These are phyloP conservation scores for Osedax fenrisi DNA, from an alignment of 2,888 invertebrate species.

Conservation along the genomic window DNA sequence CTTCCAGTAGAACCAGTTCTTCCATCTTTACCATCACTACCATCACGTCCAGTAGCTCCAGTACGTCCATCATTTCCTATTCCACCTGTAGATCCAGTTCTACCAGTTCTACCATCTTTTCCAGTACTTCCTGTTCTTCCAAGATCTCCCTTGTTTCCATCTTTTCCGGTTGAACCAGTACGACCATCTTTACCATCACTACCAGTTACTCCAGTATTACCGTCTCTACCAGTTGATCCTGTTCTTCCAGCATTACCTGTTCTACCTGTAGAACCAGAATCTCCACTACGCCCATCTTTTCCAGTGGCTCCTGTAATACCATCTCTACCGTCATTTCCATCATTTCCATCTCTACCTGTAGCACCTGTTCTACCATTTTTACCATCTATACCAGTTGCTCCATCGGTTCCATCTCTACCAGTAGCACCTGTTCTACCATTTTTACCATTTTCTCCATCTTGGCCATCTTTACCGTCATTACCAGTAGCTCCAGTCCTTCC, in stretches of 20 bases:
- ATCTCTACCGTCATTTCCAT: neutral
- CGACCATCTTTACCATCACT: neutral
- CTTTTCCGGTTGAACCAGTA: neutral
- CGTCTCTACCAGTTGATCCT: neutral
- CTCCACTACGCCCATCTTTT: neutral
- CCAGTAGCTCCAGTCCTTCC: constrained; percentile 21
- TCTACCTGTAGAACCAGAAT: neutral
- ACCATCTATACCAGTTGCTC: constrained; percentile 21
- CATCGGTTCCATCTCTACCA: constrained; percentile 30
- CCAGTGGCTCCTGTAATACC: neutral
- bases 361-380: constrained; percentile 12
- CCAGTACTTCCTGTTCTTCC: neutral
- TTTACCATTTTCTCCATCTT: constrained; percentile 28
- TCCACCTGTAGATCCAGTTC: constrained; percentile 3
- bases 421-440: constrained; percentile 28
- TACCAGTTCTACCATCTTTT: constrained; percentile 2
- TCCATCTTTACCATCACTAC: neutral
- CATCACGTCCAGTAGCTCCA: constrained; percentile 12
- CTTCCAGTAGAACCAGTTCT: constrained; percentile 29
- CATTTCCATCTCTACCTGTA: constrained; percentile 4
- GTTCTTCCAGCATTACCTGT: neutral
- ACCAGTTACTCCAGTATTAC: neutral
- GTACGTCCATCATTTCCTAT: neutral
- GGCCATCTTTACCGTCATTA: neutral
- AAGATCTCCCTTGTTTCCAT: neutral